Evolutionary conservation across 2,888 invertebrate genomes (phyloP).

Genomic region (Timandra comae): DNA sequence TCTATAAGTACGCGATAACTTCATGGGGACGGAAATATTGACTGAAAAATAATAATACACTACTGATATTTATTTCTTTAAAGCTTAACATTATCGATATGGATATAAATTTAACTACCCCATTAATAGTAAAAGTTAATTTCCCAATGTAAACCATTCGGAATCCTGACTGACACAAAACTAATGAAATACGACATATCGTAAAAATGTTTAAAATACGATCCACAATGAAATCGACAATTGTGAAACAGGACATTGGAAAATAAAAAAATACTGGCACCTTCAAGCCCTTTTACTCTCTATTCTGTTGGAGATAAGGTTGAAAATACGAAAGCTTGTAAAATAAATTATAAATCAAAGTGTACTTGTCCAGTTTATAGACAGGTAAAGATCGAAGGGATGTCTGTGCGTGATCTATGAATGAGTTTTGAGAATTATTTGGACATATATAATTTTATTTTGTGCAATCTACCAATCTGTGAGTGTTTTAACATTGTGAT

Average conservation of each 20-base stretch:
- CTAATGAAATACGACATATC: constrained; percentile 53
- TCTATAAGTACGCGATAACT: too few species aligned
- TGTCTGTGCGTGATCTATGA: constrained; percentile 58
- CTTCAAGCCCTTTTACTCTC: constrained; percentile 14
- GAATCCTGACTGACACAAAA: constrained; percentile 31
- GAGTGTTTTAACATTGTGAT: too few species aligned
- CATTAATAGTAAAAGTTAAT: constrained; percentile 30
- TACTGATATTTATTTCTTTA: constrained; percentile 1
- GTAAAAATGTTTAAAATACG: constrained; percentile 62
- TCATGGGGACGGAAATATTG: too few species aligned
- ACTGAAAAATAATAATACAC: too few species aligned
- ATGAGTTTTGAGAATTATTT: constrained; percentile 53
- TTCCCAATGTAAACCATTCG: constrained; percentile 31
- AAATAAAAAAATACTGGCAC: constrained; percentile 27
- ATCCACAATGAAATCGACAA: constrained; percentile 48
- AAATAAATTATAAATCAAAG: constrained; percentile 33
- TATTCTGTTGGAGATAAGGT: constrained; percentile 12
- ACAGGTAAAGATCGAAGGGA: constrained; percentile 44
- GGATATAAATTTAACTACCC: constrained; percentile 4
- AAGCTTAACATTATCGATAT: background rate
- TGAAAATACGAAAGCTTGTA: constrained; percentile 6
- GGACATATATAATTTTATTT: constrained; percentile 23
- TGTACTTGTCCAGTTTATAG: constrained; percentile 30
- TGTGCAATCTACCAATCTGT: too few species aligned
- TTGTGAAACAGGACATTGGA: constrained; percentile 47